Conservation (phyloP, 64 coral and sea anemone genomes). For the Actinia tenebrosa region DNA sequence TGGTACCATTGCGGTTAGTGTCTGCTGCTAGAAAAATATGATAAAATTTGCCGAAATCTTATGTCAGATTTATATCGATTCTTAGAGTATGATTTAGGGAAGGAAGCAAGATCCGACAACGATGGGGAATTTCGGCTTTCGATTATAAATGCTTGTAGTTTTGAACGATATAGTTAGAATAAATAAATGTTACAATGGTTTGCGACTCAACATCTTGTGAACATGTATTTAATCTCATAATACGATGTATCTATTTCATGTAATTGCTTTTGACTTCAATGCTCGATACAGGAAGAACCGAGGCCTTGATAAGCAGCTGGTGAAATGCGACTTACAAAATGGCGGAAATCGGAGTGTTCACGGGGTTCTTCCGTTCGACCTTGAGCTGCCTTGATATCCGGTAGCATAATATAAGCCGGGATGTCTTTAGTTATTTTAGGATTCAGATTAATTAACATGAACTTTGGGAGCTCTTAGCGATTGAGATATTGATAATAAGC, state of each 20-base stretch:
- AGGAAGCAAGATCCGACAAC: neutral
- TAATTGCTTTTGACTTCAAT: neutral
- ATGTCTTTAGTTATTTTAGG: neutral
- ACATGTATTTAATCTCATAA: neutral
- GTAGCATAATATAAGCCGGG: neutral
- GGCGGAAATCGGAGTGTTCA: neutral
- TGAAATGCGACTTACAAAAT: neutral
- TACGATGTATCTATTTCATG: neutral
- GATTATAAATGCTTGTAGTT: neutral
- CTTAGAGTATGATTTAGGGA: neutral
- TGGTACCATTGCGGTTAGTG: neutral
- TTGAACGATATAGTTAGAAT: neutral
- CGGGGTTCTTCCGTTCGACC: neutral
- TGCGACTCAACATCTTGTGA: neutral
- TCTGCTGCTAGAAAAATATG: neutral
- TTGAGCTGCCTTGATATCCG: neutral
- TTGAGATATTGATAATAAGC: neutral
- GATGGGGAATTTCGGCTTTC: neutral
- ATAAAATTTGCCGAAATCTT: neutral
- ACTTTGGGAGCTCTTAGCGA: neutral
- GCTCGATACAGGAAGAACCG: neutral
- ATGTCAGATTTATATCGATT: neutral
- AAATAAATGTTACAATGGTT: neutral
- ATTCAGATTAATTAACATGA: constrained; percentile 3
- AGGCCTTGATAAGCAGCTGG: neutral